Evolutionary conservation across 2,113 vertebrate species (phyloP).

Genomic region (Psilopsiagon aymara): DNA sequence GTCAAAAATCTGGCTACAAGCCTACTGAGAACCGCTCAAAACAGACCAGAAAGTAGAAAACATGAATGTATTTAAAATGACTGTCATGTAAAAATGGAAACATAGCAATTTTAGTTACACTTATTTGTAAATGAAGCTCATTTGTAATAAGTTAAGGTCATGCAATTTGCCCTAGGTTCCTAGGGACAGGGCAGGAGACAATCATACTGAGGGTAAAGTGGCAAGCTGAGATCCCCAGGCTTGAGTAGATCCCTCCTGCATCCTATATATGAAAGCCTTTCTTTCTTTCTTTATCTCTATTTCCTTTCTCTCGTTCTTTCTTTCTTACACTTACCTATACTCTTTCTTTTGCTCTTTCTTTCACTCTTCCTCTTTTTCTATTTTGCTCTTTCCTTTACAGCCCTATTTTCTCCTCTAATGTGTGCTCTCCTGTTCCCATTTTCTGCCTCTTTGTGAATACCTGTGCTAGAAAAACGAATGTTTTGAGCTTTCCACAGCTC

Average conservation of each 20-base stretch:
- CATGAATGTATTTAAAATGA: not conserved
- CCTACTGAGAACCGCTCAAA: not conserved
- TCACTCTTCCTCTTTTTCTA: not conserved
- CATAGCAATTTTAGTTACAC: not conserved
- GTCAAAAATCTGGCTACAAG: not conserved
- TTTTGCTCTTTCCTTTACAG: not conserved
- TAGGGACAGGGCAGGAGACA: not conserved
- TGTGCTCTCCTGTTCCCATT: not conserved
- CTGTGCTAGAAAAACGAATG: not conserved
- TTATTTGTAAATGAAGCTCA: not conserved
- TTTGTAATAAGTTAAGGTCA: not conserved
- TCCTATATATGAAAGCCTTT: not conserved
- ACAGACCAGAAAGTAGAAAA: not conserved
- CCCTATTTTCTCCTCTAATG: not conserved
- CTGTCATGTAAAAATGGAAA: not conserved
- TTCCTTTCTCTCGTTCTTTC: not conserved
- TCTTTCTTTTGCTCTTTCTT: no score
- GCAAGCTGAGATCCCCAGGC: not conserved
- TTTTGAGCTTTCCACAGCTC: not conserved
- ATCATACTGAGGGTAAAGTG: not conserved
- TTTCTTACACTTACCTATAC: not conserved
- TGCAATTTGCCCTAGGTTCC: not conserved
- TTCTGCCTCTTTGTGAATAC: not conserved
- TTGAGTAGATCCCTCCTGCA: not conserved
- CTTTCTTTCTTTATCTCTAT: accelerated